Evolutionary conservation across 2,797 vertebrate species (phyloP), one percentile per base, ranked within the genome.

Genomic region (Hippoglossus hippoglossus): DNA sequence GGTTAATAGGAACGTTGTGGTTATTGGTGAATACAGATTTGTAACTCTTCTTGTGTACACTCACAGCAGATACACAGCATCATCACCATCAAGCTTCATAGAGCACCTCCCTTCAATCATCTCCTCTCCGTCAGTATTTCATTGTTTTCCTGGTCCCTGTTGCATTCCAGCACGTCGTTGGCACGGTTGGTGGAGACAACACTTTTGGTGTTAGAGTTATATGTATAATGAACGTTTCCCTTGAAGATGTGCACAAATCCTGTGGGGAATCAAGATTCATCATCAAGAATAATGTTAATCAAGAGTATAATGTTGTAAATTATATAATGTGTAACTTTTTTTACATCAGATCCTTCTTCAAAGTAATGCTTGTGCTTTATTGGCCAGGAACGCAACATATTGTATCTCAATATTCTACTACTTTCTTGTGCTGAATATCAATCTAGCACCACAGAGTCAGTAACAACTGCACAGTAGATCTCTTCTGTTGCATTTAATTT

Each of bases 241-340:
- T 76, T 81, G 79, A 94, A 93, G 79, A 93, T 87, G 67, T 86
- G 79, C 8, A 90, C 65, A 5, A 75, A 79, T 18, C 79, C 90
- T 93, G 84, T 66, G 5, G 47, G 16, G 22, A 70, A 70, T 69
- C 2, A 69, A 59, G 3, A 79, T 50, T 15, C 1, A 28, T 58
- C 41, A 26, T 31, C 44, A 46, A 15, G 5, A 46, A 19, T 6
- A 19, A 46, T 46, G 16, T 18, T 3, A 11, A 13, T 39, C 36
- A 13, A 39, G 36, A 39, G 12, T 3, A 39, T 39, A 39, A 13
- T 65, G 16, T 26, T 65, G 22, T 46, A 44, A 4, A 12, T 36
- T 6, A 57, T 26, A 7, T 8, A 16, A 7, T 52, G 51, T 52
- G 9, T 25, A 24, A 9, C 9, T 21, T 34, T 56, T 5, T 6